Percentiles rank a stretch among this genome's conserved stretches.
phyloP scores from a whole-genome alignment of 2,888 invertebrate species.

The Caenorhabditis becei region DNA sequence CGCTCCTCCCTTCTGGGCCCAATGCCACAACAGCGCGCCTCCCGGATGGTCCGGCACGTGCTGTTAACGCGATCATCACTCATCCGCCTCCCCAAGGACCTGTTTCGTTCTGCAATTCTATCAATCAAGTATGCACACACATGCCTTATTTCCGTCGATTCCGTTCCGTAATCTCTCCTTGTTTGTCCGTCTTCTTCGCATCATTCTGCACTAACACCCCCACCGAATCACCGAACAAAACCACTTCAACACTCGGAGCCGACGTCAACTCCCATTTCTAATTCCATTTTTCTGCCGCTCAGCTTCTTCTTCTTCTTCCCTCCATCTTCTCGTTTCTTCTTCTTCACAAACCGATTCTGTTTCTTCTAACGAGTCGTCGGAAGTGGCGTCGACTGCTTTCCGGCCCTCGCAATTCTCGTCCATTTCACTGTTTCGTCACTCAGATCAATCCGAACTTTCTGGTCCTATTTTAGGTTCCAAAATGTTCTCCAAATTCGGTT shows the following conservation, averaged over 20 bases:
- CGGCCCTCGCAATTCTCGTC: neutral
- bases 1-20: neutral
- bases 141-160: neutral
- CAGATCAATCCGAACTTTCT: constrained; percentile 12
- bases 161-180: constrained; percentile 14
- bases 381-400: constrained; percentile 34
- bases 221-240: constrained; percentile 31
- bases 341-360: constrained; percentile 13
- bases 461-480: constrained; percentile 27
- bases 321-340: constrained; percentile 2
- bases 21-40: neutral
- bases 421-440: constrained; percentile 17
- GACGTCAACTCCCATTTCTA: constrained; percentile 48
- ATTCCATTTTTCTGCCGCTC: constrained; percentile 49
- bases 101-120: neutral
- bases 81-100: constrained; percentile 26
- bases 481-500: constrained; percentile 19
- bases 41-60: constrained; percentile 1
- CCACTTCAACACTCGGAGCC: constrained; percentile 39
- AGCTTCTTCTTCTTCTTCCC: constrained; percentile 19
- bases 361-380: constrained; percentile 46
- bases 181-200: constrained; percentile 8
- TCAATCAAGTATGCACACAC: constrained; percentile 6
- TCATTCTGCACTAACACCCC: constrained; percentile 36
- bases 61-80: constrained; percentile 43